phyloP scores from a whole-genome alignment of 2,113 vertebrate species.

The Pelvicachromis taeniatus region DNA sequence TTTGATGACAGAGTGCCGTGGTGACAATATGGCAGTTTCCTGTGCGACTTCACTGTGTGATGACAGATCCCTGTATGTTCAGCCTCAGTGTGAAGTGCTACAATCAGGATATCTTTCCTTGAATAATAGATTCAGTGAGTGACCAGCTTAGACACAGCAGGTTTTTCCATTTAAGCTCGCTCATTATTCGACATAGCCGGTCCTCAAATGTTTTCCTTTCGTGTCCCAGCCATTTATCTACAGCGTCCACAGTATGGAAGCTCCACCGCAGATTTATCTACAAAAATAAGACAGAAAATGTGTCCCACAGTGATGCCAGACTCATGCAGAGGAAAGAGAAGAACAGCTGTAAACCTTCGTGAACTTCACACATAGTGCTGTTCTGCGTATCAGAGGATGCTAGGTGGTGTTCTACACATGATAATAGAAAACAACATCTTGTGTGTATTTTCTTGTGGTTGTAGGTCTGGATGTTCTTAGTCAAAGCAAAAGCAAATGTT shows the following conservation, averaged over 20 bases:
- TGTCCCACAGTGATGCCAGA: neutral
- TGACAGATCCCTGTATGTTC: slow-evolving; percentile 32
- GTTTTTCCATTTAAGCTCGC: slow-evolving; percentile 39
- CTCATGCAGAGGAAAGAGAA: neutral
- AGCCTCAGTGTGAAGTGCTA: slow-evolving; percentile 9
- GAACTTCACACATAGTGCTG: neutral
- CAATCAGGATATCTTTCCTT: slow-evolving; percentile 35
- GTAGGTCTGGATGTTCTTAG: neutral
- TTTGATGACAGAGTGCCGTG: slow-evolving; percentile 9
- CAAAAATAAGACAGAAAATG: neutral
- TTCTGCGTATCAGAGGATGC: neutral
- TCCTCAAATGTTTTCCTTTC: slow-evolving; percentile 33
- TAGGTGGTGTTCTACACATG: neutral
- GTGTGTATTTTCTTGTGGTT: neutral
- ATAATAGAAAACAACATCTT: neutral
- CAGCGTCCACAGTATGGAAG: neutral
- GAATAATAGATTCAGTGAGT: slow-evolving; percentile 42
- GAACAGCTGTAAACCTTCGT: neutral
- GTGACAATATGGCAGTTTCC: slow-evolving; percentile 22
- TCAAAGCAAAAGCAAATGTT: neutral
- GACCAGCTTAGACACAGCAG: slow-evolving; percentile 18
- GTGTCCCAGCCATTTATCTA: slow-evolving; percentile 16
- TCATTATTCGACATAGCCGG: slow-evolving; percentile 24
- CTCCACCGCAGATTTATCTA: neutral
- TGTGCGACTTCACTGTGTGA: neutral